These are phyloP conservation scores for Cylindroiulus punctatus DNA, from an alignment of 2,888 invertebrate genomes.

Conservation along the genomic window DNA sequence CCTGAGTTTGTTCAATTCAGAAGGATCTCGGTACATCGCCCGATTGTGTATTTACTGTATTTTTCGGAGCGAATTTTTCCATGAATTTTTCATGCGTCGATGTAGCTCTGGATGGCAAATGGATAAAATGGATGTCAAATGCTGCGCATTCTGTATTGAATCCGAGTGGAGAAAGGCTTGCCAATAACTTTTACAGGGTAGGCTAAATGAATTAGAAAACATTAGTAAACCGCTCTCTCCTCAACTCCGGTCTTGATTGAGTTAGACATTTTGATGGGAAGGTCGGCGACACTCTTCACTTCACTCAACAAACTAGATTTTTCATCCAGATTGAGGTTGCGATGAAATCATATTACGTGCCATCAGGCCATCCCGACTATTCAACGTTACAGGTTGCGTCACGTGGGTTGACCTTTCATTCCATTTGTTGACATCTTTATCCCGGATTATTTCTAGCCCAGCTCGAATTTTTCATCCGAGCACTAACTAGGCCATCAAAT, in stretches of 20 bases:
- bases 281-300: conserved; percentile 46
- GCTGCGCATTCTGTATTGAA: neutral
- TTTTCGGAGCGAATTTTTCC: neutral
- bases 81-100: conserved; percentile 41
- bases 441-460: neutral
- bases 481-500: conserved; percentile 11
- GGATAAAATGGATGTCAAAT: neutral
- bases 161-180: neutral
- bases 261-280: conserved; percentile 42
- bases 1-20: neutral
- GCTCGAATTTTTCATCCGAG: neutral
- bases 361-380: neutral
- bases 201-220: conserved; percentile 45
- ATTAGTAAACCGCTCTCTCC: conserved; percentile 42
- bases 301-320: conserved; percentile 25
- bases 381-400: conserved; percentile 14
- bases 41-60: neutral
- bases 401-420: conserved; percentile 9
- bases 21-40: neutral
- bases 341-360: conserved; percentile 16
- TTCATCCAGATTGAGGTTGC: conserved; percentile 19
- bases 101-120: neutral
- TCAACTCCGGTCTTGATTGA: conserved; percentile 25
- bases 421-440: conserved; percentile 30
- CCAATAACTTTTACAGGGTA: neutral